Conservation (phyloP, 1,140 invertebrate species). For the Capitella teleta region DNA sequence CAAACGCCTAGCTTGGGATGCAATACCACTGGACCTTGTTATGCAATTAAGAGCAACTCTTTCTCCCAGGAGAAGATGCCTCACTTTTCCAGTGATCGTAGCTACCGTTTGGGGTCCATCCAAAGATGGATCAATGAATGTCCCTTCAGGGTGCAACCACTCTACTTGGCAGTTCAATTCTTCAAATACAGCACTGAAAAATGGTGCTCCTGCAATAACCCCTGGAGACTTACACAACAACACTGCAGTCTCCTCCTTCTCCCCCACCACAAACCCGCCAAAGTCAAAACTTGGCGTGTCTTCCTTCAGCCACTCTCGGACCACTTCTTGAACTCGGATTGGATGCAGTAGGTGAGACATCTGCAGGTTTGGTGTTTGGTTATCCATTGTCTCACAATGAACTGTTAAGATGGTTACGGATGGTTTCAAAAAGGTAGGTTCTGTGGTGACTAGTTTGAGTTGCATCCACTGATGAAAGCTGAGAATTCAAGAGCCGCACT, state of each 20-base stretch:
- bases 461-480: no score
- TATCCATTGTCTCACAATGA: no score
- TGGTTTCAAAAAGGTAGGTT: no score
- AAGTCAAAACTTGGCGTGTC: slow-evolving; percentile 41
- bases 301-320: slow-evolving; percentile 37
- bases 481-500: no score
- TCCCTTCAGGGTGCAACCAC: neutral
- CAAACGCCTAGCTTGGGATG: slow-evolving; percentile 31
- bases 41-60: slow-evolving; percentile 41
- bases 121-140: neutral
- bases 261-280: slow-evolving; percentile 38
- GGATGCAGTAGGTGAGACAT: slow-evolving; percentile 24
- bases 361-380: neutral
- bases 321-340: slow-evolving; percentile 25
- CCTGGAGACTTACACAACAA: slow-evolving; percentile 37
- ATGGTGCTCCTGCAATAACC: slow-evolving; percentile 42
- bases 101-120: no score
- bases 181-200: slow-evolving; percentile 41
- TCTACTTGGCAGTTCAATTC: slow-evolving; percentile 30
- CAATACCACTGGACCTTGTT: slow-evolving; percentile 42
- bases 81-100: slow-evolving; percentile 33
- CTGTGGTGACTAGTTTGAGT: no score
- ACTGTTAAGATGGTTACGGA: no score
- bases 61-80: slow-evolving; percentile 42
- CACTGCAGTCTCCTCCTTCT: slow-evolving; percentile 29